Evolutionary conservation across 2,113 vertebrate species (phyloP).

Genomic region (Regulus satrapa): DNA sequence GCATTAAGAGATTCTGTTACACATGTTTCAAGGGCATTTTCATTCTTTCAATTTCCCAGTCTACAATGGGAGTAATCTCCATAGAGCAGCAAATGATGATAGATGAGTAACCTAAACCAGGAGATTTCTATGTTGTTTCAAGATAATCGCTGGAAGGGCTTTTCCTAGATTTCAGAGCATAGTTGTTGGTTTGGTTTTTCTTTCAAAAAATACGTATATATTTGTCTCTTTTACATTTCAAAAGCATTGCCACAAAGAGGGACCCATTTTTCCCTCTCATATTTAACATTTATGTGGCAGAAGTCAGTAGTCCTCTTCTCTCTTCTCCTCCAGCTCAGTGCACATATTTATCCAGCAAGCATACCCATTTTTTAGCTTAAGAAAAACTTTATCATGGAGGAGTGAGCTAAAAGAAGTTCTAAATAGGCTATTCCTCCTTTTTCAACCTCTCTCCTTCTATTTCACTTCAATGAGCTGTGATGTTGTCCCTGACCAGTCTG

Average conservation of each 20-base stretch:
- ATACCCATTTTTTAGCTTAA: neutral
- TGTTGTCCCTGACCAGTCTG: neutral
- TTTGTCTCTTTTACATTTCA: neutral
- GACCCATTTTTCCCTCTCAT: neutral
- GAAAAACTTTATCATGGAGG: neutral
- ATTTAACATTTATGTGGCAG: neutral
- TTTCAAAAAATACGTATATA: neutral
- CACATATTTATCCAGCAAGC: neutral
- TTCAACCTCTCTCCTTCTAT: neutral
- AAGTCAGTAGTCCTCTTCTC: neutral
- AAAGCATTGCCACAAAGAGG: neutral
- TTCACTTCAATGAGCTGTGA: neutral
- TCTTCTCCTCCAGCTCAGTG: neutral
- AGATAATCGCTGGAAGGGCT: neutral
- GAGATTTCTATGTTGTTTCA: neutral
- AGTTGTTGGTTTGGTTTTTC: neutral
- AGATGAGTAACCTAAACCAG: neutral
- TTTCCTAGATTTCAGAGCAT: neutral
- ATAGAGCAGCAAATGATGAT: neutral
- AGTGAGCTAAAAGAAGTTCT: neutral
- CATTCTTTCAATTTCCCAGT: neutral
- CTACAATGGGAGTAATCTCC: neutral
- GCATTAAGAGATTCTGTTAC: neutral
- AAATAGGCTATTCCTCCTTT: neutral
- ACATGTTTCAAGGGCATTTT: fast-evolving